phyloP scores from a whole-genome alignment of 2,888 invertebrate species.

The Lypha dubia region DNA sequence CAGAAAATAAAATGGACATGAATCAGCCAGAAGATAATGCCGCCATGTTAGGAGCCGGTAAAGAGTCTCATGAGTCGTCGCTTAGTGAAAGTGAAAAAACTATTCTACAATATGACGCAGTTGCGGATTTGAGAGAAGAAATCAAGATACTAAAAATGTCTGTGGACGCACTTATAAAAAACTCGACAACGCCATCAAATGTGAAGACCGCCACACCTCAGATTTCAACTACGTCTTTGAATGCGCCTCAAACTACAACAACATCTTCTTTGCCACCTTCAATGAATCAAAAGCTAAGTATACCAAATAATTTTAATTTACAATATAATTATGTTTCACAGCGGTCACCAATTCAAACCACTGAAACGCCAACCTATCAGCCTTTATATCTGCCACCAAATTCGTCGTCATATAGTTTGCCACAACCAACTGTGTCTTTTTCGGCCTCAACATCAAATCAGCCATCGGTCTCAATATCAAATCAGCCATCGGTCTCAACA shows the following conservation, averaged over 20 bases:
- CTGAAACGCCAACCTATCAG: neutral
- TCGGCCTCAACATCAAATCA: conserved; percentile 2
- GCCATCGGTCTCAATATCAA: neutral
- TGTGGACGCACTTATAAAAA: neutral
- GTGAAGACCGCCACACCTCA: too few relatives aligned
- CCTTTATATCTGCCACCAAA: neutral
- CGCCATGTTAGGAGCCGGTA: neutral
- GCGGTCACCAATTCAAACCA: neutral
- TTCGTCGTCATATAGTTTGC: too few relatives aligned
- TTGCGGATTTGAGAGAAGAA: conserved; percentile 11
- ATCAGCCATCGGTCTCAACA: conserved; percentile 1
- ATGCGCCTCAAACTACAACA: neutral
- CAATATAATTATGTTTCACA: neutral
- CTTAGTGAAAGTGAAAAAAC: conserved; percentile 10
- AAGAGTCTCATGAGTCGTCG: neutral
- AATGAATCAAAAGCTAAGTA: neutral
- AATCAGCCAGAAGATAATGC: neutral
- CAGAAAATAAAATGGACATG: neutral
- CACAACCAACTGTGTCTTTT: neutral
- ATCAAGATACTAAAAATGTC: neutral
- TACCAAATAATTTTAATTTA: conserved; percentile 15
- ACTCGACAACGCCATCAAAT: too few relatives aligned
- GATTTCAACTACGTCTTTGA: too few relatives aligned
- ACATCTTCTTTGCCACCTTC: neutral
- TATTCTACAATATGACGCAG: neutral